Conservation (phyloP, 2,888 invertebrate genomes). For the Hoplodrina blanda region DNA sequence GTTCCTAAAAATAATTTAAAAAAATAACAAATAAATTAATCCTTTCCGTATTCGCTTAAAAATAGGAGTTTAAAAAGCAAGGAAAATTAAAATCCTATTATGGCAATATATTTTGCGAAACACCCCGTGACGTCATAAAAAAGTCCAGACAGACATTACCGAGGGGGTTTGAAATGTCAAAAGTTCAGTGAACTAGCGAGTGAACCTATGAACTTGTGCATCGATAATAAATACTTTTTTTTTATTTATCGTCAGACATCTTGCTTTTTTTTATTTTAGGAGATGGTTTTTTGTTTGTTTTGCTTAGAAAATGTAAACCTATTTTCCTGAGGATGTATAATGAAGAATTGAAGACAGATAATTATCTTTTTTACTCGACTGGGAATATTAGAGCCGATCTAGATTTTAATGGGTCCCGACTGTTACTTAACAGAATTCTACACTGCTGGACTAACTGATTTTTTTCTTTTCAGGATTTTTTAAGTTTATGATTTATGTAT, state of each 20-base stretch:
- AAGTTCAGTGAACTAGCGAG: constrained; percentile 27
- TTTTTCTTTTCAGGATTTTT: too few relatives aligned
- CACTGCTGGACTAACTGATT: too few relatives aligned
- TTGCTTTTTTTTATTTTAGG: neutral
- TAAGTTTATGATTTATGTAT: too few relatives aligned
- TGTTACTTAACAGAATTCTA: too few relatives aligned
- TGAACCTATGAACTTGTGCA: constrained; percentile 14
- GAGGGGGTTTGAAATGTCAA: constrained; percentile 31
- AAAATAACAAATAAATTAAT: neutral
- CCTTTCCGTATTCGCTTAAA: neutral
- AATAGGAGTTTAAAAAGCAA: neutral
- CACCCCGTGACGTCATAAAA: constrained; percentile 31
- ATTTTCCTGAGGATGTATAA: neutral
- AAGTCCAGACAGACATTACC: neutral
- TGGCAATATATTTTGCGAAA: constrained; percentile 38
- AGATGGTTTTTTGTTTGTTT: neutral
- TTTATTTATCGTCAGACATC: constrained; percentile 1
- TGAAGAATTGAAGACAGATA: too few relatives aligned
- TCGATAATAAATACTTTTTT: constrained; percentile 16
- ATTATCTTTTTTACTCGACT: too few relatives aligned
- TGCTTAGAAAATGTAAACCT: neutral
- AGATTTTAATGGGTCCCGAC: too few relatives aligned
- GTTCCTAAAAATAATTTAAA: neutral
- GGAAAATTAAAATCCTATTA: constrained; percentile 22
- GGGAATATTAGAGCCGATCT: too few relatives aligned